Conservation (phyloP, 1,140 invertebrate species). For the Pteromalus puparum region DNA sequence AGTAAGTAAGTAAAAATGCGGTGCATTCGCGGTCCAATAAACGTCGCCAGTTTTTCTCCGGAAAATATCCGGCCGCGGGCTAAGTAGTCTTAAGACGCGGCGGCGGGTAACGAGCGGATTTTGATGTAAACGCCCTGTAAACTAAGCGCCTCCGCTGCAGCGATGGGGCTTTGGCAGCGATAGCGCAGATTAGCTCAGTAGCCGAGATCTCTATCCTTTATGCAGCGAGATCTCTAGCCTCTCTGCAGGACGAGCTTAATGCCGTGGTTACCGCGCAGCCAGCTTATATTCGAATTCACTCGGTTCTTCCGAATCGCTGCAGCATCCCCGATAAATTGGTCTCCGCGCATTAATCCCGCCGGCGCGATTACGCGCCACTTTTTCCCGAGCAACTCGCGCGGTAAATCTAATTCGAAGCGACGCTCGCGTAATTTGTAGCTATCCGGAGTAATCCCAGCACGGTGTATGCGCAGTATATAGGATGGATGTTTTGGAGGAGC, state of each 20-base stretch:
- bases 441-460: too few relatives aligned
- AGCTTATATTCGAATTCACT: neutral
- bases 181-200: neutral
- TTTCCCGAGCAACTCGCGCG: neutral
- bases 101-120: constrained; percentile 27
- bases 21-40: too few relatives aligned
- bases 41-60: too few relatives aligned
- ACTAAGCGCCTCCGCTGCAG: neutral
- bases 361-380: neutral
- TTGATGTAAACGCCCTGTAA: constrained; percentile 20
- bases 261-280: neutral
- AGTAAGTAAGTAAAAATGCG: neutral
- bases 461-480: too few relatives aligned
- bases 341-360: neutral
- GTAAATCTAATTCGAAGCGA: neutral
- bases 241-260: neutral
- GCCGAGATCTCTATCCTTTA: neutral
- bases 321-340: neutral
- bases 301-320: neutral
- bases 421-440: neutral
- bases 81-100: constrained; percentile 34
- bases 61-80: neutral
- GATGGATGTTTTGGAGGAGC: neutral
- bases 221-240: neutral
- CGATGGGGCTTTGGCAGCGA: neutral